Evolutionary conservation across 2,888 invertebrate species (phyloP).

Genomic region (Trichopoda pennipes): DNA sequence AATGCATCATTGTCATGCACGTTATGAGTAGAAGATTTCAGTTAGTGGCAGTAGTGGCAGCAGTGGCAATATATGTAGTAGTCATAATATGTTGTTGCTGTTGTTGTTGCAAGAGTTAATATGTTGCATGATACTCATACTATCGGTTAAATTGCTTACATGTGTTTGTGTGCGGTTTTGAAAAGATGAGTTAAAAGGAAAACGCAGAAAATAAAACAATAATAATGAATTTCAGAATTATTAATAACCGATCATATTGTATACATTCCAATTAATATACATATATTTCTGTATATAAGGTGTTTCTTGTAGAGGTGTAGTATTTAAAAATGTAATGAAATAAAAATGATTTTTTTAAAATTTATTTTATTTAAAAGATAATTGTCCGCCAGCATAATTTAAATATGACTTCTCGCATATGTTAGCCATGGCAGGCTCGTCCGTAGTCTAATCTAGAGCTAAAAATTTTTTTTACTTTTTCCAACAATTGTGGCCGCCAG

Average conservation of each 20-base stretch:
- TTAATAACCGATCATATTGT: constrained; percentile 65
- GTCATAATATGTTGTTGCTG: constrained; percentile 7
- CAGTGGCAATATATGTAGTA: background rate
- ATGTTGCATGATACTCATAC: constrained; percentile 56
- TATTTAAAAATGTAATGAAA: too few relatives aligned
- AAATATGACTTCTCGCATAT: too few relatives aligned
- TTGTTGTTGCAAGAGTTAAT: constrained; percentile 40
- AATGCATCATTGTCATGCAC: constrained; percentile 51
- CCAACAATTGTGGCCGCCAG: too few relatives aligned
- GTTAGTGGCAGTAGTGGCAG: constrained; percentile 20
- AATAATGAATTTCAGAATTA: constrained; percentile 67
- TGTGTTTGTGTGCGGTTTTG: constrained; percentile 56
- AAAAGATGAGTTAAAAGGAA: constrained; percentile 52
- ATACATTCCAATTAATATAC: constrained; percentile 11
- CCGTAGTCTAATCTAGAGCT: too few relatives aligned
- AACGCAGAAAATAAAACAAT: constrained; percentile 55
- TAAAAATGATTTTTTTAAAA: too few relatives aligned
- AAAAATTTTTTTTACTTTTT: too few relatives aligned
- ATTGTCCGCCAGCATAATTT: too few relatives aligned
- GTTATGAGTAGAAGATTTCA: constrained; percentile 18
- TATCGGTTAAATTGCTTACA: constrained; percentile 58
- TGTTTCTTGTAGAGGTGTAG: too few relatives aligned
- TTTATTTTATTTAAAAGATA: too few relatives aligned
- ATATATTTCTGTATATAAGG: background rate
- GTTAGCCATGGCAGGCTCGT: too few relatives aligned